Percentiles rank a stretch among this genome's conserved stretches.
Evolutionary conservation across 2,888 invertebrate species (phyloP).

Genomic region (Pterobdella sp.): DNA sequence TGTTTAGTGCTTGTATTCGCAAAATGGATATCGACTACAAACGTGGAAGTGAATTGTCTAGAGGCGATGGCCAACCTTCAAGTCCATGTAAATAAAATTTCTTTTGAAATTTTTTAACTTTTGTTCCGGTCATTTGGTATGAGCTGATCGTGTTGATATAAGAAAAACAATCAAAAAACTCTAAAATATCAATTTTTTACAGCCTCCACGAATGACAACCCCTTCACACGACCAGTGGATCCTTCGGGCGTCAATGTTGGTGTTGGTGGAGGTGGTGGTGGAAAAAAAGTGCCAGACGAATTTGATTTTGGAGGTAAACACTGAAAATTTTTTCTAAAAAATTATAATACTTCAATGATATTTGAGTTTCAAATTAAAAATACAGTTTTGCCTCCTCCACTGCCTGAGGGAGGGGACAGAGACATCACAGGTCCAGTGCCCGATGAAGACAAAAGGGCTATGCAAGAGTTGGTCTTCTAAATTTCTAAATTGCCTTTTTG

Average conservation of each 20-base stretch:
- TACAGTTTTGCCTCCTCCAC: constrained; percentile 7
- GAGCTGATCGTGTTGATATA: not conserved
- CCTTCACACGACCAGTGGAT: constrained; percentile 15
- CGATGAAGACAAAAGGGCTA: constrained; percentile 18
- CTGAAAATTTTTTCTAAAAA: not conserved
- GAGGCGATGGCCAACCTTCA: constrained; percentile 23
- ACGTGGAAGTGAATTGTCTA: constrained; percentile 22
- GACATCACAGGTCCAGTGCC: constrained; percentile 24
- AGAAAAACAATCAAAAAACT: not conserved
- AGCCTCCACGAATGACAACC: constrained; percentile 15
- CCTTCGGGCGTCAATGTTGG: not conserved
- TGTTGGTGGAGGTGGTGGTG: not conserved
- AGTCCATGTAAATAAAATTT: constrained; percentile 17
- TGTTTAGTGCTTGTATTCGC: not conserved
- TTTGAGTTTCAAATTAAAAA: not conserved
- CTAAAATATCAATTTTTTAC: not conserved
- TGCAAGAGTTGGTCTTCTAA: constrained; percentile 13
- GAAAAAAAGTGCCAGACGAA: constrained; percentile 12
- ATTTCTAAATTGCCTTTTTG: not conserved
- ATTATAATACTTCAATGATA: not conserved
- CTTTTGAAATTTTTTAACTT: not conserved
- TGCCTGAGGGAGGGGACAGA: constrained; percentile 15
- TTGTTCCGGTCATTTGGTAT: not conserved
- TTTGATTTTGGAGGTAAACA: constrained; percentile 25
- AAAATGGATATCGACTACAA: constrained; percentile 25